Evolutionary conservation across 2,888 invertebrate genomes (phyloP).

Genomic region (Mesorhabditis belari): DNA sequence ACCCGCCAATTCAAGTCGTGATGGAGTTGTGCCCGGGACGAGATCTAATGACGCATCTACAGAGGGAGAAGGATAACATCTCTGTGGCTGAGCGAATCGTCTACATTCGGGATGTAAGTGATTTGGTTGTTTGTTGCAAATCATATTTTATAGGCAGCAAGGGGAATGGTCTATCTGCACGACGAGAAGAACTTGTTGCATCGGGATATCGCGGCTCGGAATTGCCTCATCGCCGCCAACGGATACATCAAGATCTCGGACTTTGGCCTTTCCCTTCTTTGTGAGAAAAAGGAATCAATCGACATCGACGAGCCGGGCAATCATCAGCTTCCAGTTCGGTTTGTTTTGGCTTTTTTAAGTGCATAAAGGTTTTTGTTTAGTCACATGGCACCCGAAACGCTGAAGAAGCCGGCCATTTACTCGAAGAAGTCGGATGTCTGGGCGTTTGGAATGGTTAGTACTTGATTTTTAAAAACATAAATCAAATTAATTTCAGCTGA

Average conservation of each 20-base stretch:
- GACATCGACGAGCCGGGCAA: neutral
- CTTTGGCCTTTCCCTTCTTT: constrained; percentile 23
- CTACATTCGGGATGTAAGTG: constrained; percentile 13
- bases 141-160: constrained; percentile 58
- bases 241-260: constrained; percentile 23
- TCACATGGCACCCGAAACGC: constrained; percentile 42
- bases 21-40: constrained; percentile 76
- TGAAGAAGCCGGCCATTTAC: constrained; percentile 14
- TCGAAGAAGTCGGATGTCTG: constrained; percentile 29
- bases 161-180: constrained; percentile 76
- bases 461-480: neutral
- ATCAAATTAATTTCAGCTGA: neutral
- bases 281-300: constrained; percentile 1
- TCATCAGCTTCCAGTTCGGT: neutral
- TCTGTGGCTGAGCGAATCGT: constrained; percentile 10
- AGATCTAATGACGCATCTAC: constrained; percentile 21
- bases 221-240: constrained; percentile 62
- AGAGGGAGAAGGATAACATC: constrained; percentile 6
- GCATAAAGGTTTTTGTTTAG: no score
- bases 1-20: constrained; percentile 93
- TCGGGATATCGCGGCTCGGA: constrained; percentile 75
- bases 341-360: no score
- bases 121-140: neutral
- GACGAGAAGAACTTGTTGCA: constrained; percentile 76
- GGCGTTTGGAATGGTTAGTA: constrained; percentile 26